Base-by-base conservation (phyloP, 1,140 invertebrate species). In the Pectinophora gossypiella region DNA sequence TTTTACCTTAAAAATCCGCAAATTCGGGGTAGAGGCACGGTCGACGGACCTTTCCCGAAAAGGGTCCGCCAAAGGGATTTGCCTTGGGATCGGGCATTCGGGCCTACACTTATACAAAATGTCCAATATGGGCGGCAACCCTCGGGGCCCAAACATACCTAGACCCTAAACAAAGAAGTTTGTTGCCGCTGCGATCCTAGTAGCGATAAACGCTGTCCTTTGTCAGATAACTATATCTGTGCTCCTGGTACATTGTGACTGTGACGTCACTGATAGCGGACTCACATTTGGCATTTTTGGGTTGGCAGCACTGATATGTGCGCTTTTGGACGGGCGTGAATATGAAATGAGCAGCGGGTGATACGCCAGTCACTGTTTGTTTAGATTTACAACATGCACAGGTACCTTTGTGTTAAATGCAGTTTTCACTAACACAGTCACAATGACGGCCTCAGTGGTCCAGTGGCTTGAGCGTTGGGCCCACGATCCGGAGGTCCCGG, bases 1-100 rank as follows among this genome's bases (percentile, higher is more conserved):
- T 86, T 85, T 82, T 74, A 83, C 81, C 79, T 86, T 83, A 86
- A 86, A 86, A 86, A 86, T 86, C 83, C 81, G 76, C 81, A 83
- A 86, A 85, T 83, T 83, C 76, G 72, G 76, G 61, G 45, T 64
- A 55, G 61, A 57, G 78, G 74, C 72, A 74, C 75, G 70, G 72
- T 67, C 69, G 51, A 51, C 43, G 53, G 67, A 70, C 66, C 71
- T 69, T 77, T 76, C 71, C 63, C 72, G 68, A 68, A 74, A 80
- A 82, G 76, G 80, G 80, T 77, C 72, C 54, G 49, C 64, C 72
- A 82, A 86, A 86, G 75, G 83, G 83, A 84, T 84, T 85, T 86
- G 75, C 78, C 74, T 70, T 73, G 76, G 79, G 76, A 73, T 74
- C 77, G 76, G 62, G 72, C 51, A 56, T 66, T 69, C 51, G 54